Percentiles rank a stretch among this genome's conserved stretches.
Evolutionary conservation across 2,797 vertebrate genomes (phyloP).

Genomic region (Myiothlypis chrysogaster): DNA sequence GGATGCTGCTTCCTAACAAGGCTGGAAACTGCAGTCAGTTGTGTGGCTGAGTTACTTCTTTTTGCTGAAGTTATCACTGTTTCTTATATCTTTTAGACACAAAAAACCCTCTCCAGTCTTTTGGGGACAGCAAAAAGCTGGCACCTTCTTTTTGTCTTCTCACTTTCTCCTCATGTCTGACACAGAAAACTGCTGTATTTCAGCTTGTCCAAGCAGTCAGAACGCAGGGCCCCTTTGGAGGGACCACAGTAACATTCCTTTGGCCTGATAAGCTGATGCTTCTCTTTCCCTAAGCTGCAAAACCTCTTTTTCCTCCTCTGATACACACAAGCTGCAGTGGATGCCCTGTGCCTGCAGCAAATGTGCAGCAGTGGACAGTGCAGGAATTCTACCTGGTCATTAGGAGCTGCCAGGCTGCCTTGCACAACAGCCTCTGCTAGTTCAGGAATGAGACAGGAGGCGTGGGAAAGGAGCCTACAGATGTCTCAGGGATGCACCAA

Average conservation of each 20-base stretch:
- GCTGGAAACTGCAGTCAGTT: background rate
- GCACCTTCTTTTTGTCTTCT: background rate
- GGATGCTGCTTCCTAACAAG: background rate
- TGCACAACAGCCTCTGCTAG: conserved; percentile 43
- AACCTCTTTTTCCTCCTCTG: background rate
- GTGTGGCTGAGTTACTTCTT: background rate
- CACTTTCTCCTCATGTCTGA: background rate
- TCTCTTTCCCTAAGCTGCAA: background rate
- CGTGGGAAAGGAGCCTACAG: conserved; percentile 48
- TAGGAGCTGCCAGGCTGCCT: conserved; percentile 24
- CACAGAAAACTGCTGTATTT: background rate
- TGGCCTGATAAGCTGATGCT: background rate
- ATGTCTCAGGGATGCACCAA: background rate
- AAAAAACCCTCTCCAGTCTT: background rate
- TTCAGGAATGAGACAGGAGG: conserved; percentile 49
- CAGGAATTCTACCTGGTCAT: conserved; percentile 25
- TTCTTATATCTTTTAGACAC: background rate
- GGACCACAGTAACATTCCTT: background rate
- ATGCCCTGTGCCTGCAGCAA: background rate
- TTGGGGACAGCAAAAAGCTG: background rate
- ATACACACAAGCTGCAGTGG: background rate
- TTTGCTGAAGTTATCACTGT: background rate
- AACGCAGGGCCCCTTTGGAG: background rate
- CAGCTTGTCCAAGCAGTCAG: background rate
- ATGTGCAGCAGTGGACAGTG: background rate